Evolutionary conservation across 1,140 invertebrate species (phyloP).

Genomic region (Ooceraea biroi): DNA sequence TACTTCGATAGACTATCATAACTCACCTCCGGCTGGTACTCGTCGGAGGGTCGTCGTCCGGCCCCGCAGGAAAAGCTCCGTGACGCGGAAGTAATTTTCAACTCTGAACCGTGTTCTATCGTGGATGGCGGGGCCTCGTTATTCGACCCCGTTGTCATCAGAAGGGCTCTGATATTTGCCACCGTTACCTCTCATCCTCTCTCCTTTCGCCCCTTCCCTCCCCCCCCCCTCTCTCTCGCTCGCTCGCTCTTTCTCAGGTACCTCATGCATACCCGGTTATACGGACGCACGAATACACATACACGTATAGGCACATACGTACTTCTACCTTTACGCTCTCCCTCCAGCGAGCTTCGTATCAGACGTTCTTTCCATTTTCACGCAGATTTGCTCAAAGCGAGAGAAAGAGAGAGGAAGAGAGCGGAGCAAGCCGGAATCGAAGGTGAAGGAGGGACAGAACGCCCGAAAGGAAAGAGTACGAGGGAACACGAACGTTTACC

Average conservation of each 20-base stretch:
- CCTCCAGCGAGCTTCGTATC: background rate
- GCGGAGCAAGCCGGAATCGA: constrained; percentile 50
- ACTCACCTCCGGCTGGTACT: constrained; percentile 57
- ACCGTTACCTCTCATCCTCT: constrained; percentile 5
- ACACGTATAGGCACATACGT: constrained; percentile 28
- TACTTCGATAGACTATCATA: constrained; percentile 64
- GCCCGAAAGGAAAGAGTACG: constrained; percentile 39
- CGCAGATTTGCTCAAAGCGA: constrained; percentile 78
- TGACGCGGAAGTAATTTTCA: constrained; percentile 61
- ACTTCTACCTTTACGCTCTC: constrained; percentile 2
- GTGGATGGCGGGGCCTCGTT: constrained; percentile 45
- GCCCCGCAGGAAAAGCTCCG: constrained; percentile 44
- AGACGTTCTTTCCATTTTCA: constrained; percentile 77
- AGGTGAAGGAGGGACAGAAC: constrained; percentile 38
- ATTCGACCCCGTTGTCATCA: constrained; percentile 62
- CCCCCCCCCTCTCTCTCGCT: background rate
- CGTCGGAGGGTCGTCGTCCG: constrained; percentile 50
- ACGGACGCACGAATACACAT: background rate
- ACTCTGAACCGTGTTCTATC: constrained; percentile 51
- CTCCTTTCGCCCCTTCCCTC: background rate
- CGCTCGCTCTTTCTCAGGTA: constrained; percentile 12
- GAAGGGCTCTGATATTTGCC: constrained; percentile 49
- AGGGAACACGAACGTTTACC: constrained; percentile 80
- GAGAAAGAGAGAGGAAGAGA: background rate
- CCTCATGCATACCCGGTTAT: background rate